Evolutionary conservation across 2,888 invertebrate genomes (phyloP), one percentile per base, ranked within the genome.

Genomic region (Leptinotarsa rubiginosa): DNA sequence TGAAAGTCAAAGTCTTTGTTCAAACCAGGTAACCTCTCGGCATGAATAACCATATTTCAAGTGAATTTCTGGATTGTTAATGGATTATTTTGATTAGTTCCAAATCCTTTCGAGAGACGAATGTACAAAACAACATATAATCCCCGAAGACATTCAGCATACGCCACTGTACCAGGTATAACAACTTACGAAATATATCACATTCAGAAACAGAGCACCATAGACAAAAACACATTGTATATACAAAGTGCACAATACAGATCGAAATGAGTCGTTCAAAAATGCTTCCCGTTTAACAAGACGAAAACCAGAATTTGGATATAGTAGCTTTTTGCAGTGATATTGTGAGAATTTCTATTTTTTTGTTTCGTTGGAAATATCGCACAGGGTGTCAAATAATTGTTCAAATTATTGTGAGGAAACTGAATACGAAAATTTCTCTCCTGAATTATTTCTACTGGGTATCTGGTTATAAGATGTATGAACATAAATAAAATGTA

Each of bases 51-150:
- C 16, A 25, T 62, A 25, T 62, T 62, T 25, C 12, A 62, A 62
- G 5, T n/a, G 68, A 67, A 69, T 50, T 70, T 71, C 20, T 71
- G 64, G 59, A 62, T 52, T 81, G 72, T 82, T 83, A 83, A 83
- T 82, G 81, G 80, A 81, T 78, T 85, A 82, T 85, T 85, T 85
- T 83, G 83, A 84, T 84, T 86, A 88, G 88, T 88, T 87, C 86
- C 87, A 80, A 88, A 88, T 85, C 88, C 87, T 82, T 88, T 88
- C 86, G 89, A 89, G 85, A 85, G 88, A 82, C 87, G 86, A 82
- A 83, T 86, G 81, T 87, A 85, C 83, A 86, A 87, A 87, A 85
- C 87, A 81, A 84, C 88, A 83, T 88, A 87, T 84, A 86, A 86
- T 81, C 87, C 87, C 77, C 84, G 88, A 83, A 86, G 89, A 83